Evolutionary conservation across 2,113 vertebrate genomes (phyloP).

Genomic region (Antechinus flavipes): DNA sequence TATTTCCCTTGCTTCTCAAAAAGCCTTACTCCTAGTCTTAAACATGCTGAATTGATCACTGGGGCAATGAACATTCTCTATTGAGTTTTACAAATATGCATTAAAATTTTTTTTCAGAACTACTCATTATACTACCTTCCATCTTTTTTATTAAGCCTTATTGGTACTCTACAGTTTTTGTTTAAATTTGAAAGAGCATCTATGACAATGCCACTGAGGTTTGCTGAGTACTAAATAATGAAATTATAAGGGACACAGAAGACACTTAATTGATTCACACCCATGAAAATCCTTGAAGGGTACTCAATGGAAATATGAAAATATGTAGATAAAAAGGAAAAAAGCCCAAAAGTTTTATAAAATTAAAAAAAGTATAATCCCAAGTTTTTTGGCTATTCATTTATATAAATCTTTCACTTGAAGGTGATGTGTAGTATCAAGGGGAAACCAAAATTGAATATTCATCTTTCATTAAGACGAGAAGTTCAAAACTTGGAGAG

Average conservation of each 20-base stretch:
- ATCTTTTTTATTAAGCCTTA: not conserved
- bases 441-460: not conserved
- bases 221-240: not conserved
- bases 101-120: not conserved
- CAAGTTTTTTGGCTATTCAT: not conserved
- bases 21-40: constrained; percentile 70
- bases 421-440: not conserved
- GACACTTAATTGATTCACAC: not conserved
- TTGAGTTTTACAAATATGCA: constrained; percentile 37
- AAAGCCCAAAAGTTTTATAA: not conserved
- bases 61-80: constrained; percentile 53
- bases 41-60: constrained; percentile 49
- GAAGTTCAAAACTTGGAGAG: not conserved
- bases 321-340: not conserved
- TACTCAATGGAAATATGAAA: not conserved
- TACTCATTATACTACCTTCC: not conserved
- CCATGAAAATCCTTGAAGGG: not conserved
- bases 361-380: not conserved
- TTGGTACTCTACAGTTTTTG: not conserved
- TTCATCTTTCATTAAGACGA: not conserved
- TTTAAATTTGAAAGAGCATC: not conserved
- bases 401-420: not conserved
- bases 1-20: constrained; percentile 77
- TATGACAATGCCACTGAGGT: not conserved
- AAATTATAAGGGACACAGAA: not conserved